Percentiles rank a stretch among this genome's conserved stretches.
Conservation (phyloP, 1,140 invertebrate genomes). For the Lithobius niger region DNA sequence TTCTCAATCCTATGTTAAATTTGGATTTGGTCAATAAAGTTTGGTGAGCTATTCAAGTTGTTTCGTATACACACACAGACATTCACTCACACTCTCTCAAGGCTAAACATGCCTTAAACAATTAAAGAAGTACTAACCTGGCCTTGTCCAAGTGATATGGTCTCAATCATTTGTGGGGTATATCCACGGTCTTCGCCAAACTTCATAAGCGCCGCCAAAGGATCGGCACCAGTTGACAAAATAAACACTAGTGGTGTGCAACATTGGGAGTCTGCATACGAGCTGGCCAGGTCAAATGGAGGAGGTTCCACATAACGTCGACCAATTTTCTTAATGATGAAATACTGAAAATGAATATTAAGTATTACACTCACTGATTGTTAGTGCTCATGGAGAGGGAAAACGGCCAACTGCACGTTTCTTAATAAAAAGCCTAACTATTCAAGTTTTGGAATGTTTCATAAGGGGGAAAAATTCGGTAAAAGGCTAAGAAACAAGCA, state of each 20-base stretch:
- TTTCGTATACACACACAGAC: slow-evolving; percentile 81
- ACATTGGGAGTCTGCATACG: slow-evolving; percentile 34
- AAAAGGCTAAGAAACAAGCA: too few species aligned
- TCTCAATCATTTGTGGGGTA: slow-evolving; percentile 34
- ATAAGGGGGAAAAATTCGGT: too few species aligned
- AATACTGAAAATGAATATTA: slow-evolving; percentile 19
- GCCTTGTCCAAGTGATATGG: slow-evolving; percentile 38
- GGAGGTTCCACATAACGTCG: slow-evolving; percentile 37
- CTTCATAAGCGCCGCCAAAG: slow-evolving; percentile 35
- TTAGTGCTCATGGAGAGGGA: too few species aligned
- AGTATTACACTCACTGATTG: too few species aligned
- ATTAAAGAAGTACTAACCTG: slow-evolving; percentile 27
- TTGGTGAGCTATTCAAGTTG: slow-evolving; percentile 38
- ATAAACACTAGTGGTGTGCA: slow-evolving; percentile 36
- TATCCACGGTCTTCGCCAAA: slow-evolving; percentile 38
- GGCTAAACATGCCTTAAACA: neutral
- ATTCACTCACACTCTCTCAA: slow-evolving; percentile 98
- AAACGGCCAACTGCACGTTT: too few species aligned
- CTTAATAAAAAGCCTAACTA: too few species aligned
- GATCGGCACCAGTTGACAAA: slow-evolving; percentile 37
- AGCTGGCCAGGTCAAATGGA: slow-evolving; percentile 35
- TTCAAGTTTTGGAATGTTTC: too few species aligned
- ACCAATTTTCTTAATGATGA: slow-evolving; percentile 35
- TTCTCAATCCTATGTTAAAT: too few species aligned
- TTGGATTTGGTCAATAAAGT: too few species aligned